phyloP scores from a whole-genome alignment of 1,140 invertebrate species.

The Stegodyphus mimosarum region DNA sequence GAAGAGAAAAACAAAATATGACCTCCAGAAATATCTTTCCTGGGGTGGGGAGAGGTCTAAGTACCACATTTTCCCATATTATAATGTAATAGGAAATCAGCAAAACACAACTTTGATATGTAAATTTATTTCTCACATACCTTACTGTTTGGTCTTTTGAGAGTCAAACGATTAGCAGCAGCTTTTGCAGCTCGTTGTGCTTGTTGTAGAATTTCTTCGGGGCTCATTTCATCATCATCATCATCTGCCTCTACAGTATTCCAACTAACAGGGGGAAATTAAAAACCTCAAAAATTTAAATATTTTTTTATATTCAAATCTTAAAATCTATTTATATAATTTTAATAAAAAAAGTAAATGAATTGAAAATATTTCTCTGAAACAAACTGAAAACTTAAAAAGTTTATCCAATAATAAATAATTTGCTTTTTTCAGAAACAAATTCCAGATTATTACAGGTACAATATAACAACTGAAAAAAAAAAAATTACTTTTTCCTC shows the following conservation, averaged over 20 bases:
- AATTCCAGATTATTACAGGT: background rate
- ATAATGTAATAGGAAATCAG: no score
- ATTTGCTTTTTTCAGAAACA: background rate
- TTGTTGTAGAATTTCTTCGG: conserved; percentile 83
- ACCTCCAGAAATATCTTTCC: no score
- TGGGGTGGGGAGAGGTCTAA: no score
- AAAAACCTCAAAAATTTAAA: background rate
- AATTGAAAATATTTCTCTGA: background rate
- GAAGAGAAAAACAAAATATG: no score
- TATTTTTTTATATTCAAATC: no score
- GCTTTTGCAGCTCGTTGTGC: conserved; percentile 76
- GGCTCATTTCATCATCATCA: conserved; percentile 77
- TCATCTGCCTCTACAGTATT: conserved; percentile 62
- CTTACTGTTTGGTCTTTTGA: conserved; percentile 71
- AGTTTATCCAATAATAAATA: background rate
- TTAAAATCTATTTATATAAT: background rate
- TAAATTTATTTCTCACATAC: background rate
- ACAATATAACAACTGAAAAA: no score
- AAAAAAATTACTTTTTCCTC: no score
- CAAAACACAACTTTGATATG: no score
- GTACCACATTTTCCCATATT: no score
- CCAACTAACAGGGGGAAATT: conserved; percentile 29
- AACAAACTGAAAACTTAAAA: no score
- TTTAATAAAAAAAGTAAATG: background rate
- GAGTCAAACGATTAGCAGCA: conserved; percentile 75